Percentiles rank a stretch among this genome's conserved stretches.
These are phyloP conservation scores for Chloropsis hardwickii DNA, from an alignment of 2,113 vertebrate genomes.

Conservation along the genomic window DNA sequence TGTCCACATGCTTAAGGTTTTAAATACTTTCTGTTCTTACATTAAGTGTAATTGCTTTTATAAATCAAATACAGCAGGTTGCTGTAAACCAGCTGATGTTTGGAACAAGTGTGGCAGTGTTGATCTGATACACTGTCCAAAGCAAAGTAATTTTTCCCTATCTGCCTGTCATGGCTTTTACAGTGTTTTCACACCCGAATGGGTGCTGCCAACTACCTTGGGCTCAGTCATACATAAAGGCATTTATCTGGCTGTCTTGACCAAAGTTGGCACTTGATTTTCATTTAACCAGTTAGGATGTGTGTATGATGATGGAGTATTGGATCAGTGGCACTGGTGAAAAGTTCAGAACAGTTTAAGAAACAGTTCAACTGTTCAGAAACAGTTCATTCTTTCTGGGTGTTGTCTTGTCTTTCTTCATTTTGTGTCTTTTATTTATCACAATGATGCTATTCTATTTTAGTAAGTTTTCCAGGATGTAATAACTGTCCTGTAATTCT, in stretches of 20 bases:
- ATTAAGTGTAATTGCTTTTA: neutral
- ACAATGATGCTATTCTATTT: neutral
- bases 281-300: neutral
- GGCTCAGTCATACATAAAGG: neutral
- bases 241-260: neutral
- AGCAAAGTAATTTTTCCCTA: neutral
- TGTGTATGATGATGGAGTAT: neutral
- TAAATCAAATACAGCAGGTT: neutral
- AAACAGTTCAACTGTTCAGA: too few relatives aligned
- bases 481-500: neutral
- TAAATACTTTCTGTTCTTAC: neutral
- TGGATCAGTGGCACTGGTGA: neutral
- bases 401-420: neutral
- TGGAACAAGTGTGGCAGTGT: neutral
- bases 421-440: neutral
- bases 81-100: neutral
- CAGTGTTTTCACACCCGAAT: accelerated
- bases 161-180: neutral
- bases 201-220: neutral
- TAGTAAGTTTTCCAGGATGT: neutral
- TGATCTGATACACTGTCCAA: neutral
- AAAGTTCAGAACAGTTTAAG: neutral
- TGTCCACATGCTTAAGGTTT: neutral
- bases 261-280: neutral
- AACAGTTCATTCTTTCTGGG: neutral